These are phyloP conservation scores for Sclerodermus sp. DNA, from an alignment of 2,888 invertebrate genomes.

Conservation along the genomic window DNA sequence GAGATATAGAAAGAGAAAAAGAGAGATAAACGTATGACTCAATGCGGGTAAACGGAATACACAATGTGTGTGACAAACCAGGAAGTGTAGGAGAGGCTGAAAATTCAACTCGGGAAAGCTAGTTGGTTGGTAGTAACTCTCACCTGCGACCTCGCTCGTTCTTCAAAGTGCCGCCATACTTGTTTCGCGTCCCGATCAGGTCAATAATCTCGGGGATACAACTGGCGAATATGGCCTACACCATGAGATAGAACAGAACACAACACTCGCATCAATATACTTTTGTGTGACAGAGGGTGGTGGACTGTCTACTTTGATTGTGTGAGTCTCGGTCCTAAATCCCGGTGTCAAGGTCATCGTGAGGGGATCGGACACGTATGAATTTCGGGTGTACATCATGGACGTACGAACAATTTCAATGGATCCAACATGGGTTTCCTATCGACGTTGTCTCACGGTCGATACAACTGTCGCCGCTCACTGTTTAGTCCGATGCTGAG, in stretches of 20 bases:
- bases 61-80: slow-evolving; percentile 53
- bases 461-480: not conserved
- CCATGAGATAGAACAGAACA: slow-evolving; percentile 57
- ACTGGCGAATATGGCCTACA: slow-evolving; percentile 99
- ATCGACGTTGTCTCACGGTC: too few relatives aligned
- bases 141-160: slow-evolving; percentile 99
- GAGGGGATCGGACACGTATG: slow-evolving; percentile 1
- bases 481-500: too few relatives aligned
- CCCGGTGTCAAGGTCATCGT: slow-evolving; percentile 15
- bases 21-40: slow-evolving; percentile 5
- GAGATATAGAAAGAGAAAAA: slow-evolving; percentile 8
- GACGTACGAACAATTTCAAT: too few relatives aligned
- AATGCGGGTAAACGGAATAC: slow-evolving; percentile 2
- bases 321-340: not conserved
- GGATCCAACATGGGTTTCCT: too few relatives aligned
- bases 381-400: too few relatives aligned
- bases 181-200: slow-evolving; percentile 99
- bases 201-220: slow-evolving; percentile 99
- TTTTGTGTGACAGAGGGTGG: slow-evolving; percentile 45
- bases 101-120: slow-evolving; percentile 63
- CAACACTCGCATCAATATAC: slow-evolving; percentile 56
- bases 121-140: slow-evolving; percentile 69
- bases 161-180: slow-evolving; percentile 99
- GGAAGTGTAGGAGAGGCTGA: not conserved
- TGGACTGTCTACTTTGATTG: slow-evolving; percentile 12